A percentile compares a stretch with the other conserved stretches of the same genome.
Evolutionary conservation across 1,140 invertebrate genomes (phyloP).

Genomic region (Subanguina moxae): DNA sequence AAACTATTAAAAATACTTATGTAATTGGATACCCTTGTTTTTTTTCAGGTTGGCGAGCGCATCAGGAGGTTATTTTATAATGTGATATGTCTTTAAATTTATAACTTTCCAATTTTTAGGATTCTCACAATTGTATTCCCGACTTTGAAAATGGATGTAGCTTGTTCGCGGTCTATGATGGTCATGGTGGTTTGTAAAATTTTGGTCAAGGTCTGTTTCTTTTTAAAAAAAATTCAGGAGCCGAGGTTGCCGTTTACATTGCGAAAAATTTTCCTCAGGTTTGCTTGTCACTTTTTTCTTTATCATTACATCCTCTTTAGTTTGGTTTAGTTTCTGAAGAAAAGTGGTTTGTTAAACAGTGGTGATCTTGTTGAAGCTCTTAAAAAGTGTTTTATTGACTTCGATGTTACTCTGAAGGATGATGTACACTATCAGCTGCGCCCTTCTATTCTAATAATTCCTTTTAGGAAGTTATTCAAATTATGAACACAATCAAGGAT

Average conservation of each 20-base stretch:
- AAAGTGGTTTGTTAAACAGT: not conserved
- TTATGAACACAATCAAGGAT: constrained; percentile 1
- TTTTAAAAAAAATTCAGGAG: not conserved
- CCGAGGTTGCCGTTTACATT: constrained; percentile 10
- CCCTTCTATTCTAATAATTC: too few species aligned
- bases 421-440: not conserved
- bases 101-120: constrained; percentile 4
- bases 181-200: constrained; percentile 7
- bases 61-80: constrained; percentile 8
- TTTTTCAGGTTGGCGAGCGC: not conserved
- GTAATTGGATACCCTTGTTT: too few species aligned
- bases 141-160: constrained; percentile 1
- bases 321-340: constrained; percentile 1
- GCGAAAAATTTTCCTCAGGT: constrained; percentile 6
- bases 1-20: too few species aligned
- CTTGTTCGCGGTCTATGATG: constrained; percentile 16
- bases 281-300: not conserved
- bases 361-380: constrained; percentile 1
- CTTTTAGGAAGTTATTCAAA: not conserved
- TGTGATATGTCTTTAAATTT: not conserved
- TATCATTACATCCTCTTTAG: not conserved
- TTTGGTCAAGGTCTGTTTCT: not conserved
- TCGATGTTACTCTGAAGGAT: constrained; percentile 9
- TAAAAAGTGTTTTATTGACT: constrained; percentile 6
- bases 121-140: constrained; percentile 11